Evolutionary conservation across 2,888 invertebrate genomes (phyloP).

Genomic region (Zonitis immaculata): DNA sequence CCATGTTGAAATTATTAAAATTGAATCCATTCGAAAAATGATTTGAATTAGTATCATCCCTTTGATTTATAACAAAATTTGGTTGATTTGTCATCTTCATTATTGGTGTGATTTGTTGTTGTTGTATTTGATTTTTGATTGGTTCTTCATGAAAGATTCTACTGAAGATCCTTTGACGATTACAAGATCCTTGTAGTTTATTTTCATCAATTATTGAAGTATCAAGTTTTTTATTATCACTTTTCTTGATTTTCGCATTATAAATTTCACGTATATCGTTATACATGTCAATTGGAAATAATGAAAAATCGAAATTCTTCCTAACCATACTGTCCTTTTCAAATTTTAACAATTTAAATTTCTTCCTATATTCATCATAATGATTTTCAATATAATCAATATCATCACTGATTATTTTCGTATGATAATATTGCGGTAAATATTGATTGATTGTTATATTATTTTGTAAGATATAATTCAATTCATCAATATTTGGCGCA

Average conservation of each 20-base stretch:
- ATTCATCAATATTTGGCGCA: conserved; percentile 35
- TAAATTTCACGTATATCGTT: conserved; percentile 3
- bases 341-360: background rate
- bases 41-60: background rate
- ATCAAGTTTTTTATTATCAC: background rate
- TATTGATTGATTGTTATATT: conserved; percentile 20
- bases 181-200: background rate
- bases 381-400: background rate
- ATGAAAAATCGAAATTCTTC: conserved; percentile 9
- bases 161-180: background rate
- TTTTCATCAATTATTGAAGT: background rate
- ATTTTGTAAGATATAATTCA: conserved; percentile 22
- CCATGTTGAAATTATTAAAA: background rate
- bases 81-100: background rate
- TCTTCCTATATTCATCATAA: conserved; percentile 1
- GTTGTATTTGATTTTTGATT: background rate
- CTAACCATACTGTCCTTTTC: background rate
- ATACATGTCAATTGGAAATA: conserved; percentile 6
- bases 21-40: background rate
- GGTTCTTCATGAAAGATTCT: background rate
- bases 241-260: background rate
- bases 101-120: background rate
- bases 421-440: conserved; percentile 28
- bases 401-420: conserved; percentile 9
- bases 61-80: background rate